Percentiles rank a stretch among this genome's conserved stretches.
Evolutionary conservation across 2,888 invertebrate species (phyloP).

Genomic region (Stegophylla sp.): DNA sequence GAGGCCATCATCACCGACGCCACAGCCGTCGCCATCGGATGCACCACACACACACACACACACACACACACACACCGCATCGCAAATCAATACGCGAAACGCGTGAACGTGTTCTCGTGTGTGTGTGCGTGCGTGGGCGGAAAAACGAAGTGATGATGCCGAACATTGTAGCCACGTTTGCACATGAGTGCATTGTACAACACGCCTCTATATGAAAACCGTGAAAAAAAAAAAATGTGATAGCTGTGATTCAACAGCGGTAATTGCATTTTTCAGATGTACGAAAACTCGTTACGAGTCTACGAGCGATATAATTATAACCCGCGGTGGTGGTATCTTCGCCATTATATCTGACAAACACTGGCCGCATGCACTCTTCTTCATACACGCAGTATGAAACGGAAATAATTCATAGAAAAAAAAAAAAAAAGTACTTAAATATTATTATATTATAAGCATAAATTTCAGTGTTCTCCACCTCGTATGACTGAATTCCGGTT

Average conservation of each 20-base stretch:
- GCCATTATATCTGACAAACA: background rate
- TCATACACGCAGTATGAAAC: too few species aligned
- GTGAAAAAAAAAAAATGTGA: background rate
- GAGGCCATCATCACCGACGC: slow-evolving; percentile 18
- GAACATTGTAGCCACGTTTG: background rate
- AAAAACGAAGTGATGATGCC: slow-evolving; percentile 28
- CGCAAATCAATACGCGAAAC: slow-evolving; percentile 33
- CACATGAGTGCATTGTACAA: background rate
- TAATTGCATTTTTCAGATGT: background rate
- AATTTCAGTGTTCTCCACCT: background rate
- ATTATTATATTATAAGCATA: background rate
- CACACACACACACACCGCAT: background rate
- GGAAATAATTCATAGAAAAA: background rate
- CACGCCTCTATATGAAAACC: background rate
- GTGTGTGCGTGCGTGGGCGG: background rate
- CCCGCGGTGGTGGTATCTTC: background rate
- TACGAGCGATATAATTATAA: background rate
- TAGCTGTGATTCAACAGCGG: background rate
- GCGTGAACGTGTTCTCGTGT: background rate
- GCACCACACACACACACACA: too few species aligned
- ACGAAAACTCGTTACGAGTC: background rate
- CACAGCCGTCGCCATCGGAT: slow-evolving; percentile 12
- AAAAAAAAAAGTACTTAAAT: background rate
- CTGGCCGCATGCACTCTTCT: background rate
- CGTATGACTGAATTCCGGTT: slow-evolving; percentile 14